Base-by-base conservation (phyloP, 2,797 vertebrate genomes). In the Chiroxiphia lanceolata region DNA sequence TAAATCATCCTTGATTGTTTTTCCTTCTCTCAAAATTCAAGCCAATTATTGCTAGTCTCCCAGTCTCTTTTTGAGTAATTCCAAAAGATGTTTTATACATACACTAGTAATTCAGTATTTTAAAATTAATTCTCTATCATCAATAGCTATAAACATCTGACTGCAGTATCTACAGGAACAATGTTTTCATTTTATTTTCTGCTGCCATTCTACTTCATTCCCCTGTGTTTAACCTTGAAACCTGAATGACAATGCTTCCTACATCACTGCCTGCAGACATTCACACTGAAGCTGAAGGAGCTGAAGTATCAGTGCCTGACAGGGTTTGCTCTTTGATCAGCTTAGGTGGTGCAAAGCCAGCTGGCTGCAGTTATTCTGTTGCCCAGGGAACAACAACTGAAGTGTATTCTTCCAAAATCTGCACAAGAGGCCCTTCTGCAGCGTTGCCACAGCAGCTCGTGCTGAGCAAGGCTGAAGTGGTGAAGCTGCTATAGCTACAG, bases 311-410 rank as follows among this genome's bases (percentile, higher is more conserved):
- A 17, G 64, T 61, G 94, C 91, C 97, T 96, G 95, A 95, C 95
- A 89, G 86, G 90, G 92, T 61, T 80, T 94, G 94, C 76, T 88
- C 94, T 97, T 96, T 97, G 97, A 98, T 93, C 94, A 97, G 96
- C 95, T 92, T 86, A 91, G 89, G 96, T 97, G 96, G 97, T 97
- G 93, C 93, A 92, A 93, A 97, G 97, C 97, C 98, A 98, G 98
- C 96, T 97, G 97, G 96, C 97, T 95, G 96, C 80, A 84, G 88
- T 79, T 89, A 96, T 71, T 79, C 95, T 94, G 96, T 97, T 98
- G 97, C 97, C 97, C 96, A 76, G 97, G 97, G 97, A 98, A 98
- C 95, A 95, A 96, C 95, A 97, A 97, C 90, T 97, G 96, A 97
- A 98, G 98, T 96, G 95, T 95, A 90, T 80, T 89, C 95, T 97